A percentile compares a stretch with the other conserved stretches of the same genome.
Conservation (phyloP, 2,888 invertebrate species). For the Tuta absoluta region DNA sequence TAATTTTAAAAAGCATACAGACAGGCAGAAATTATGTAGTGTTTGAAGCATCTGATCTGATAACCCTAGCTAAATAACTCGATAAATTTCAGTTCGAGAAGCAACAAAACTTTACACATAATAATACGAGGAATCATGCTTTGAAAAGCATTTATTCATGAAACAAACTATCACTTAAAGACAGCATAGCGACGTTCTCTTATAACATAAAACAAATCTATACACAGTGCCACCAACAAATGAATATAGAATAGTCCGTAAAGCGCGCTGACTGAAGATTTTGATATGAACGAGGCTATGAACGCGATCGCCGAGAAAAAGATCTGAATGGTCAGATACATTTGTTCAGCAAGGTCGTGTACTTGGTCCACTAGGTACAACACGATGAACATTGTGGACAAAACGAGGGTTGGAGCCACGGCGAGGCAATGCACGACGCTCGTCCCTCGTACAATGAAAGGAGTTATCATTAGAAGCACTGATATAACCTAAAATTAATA, state of each 20-base stretch:
- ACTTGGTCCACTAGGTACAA: slow-evolving; percentile 75
- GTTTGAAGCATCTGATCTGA: neutral
- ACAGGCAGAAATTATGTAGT: no score
- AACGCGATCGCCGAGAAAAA: slow-evolving; percentile 49
- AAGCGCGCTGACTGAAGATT: slow-evolving; percentile 45
- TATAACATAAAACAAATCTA: slow-evolving; percentile 62
- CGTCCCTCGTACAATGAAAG: slow-evolving; percentile 58
- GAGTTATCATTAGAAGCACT: slow-evolving; percentile 69
- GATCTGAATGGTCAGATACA: slow-evolving; percentile 60
- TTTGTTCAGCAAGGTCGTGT: slow-evolving; percentile 67
- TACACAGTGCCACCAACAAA: slow-evolving; percentile 57
- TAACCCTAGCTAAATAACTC: neutral
- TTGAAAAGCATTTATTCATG: slow-evolving; percentile 47
- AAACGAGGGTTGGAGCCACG: slow-evolving; percentile 63
- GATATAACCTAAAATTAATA: slow-evolving; percentile 75
- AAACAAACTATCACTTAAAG: slow-evolving; percentile 38
- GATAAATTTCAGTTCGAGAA: neutral
- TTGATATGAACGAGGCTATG: slow-evolving; percentile 39
- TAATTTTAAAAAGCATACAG: no score
- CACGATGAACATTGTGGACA: slow-evolving; percentile 67
- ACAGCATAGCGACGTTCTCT: slow-evolving; percentile 59
- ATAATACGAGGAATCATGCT: slow-evolving; percentile 51
- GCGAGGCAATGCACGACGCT: slow-evolving; percentile 64
- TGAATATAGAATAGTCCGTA: slow-evolving; percentile 66
- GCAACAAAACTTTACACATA: slow-evolving; percentile 39